These are phyloP conservation scores for Cotesia typhae DNA, from an alignment of 1,140 invertebrate species.

Conservation along the genomic window DNA sequence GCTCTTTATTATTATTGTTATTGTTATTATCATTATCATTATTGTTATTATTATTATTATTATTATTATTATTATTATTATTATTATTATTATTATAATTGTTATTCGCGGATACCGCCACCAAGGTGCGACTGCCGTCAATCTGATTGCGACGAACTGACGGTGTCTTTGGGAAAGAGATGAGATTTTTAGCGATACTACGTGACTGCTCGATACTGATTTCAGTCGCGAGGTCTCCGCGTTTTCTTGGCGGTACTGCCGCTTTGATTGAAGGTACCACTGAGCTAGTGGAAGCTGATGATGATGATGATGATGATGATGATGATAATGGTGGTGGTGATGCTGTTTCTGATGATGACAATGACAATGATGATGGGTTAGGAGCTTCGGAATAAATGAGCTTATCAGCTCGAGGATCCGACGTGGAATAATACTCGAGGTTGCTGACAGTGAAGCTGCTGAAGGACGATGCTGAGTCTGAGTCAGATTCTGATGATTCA, in stretches of 20 bases:
- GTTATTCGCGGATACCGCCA: slow-evolving; percentile 41
- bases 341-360: slow-evolving; percentile 19
- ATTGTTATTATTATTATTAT: background rate
- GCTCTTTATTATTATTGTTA: background rate
- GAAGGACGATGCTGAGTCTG: slow-evolving; percentile 17
- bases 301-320: slow-evolving; percentile 20
- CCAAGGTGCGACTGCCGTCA: slow-evolving; percentile 25
- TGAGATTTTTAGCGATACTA: slow-evolving; percentile 26
- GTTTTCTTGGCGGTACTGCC: slow-evolving; percentile 36
- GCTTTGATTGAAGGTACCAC: slow-evolving; percentile 4
- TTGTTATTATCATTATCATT: slow-evolving; percentile 7
- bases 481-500: slow-evolving; percentile 18
- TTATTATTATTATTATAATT: too few species aligned
- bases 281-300: slow-evolving; percentile 2
- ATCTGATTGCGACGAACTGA: slow-evolving; percentile 13
- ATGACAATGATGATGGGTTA: slow-evolving; percentile 26
- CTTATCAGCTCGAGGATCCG: slow-evolving; percentile 7
- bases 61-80: too few species aligned
- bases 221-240: slow-evolving; percentile 30
- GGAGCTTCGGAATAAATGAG: slow-evolving; percentile 7
- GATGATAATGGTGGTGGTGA: background rate
- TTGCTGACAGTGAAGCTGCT: slow-evolving; percentile 24
- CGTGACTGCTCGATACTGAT: slow-evolving; percentile 19
- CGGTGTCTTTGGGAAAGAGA: slow-evolving; percentile 24
- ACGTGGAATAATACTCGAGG: slow-evolving; percentile 10